Conservation (phyloP, 1,140 invertebrate genomes). For the Scylla paramamosain region DNA sequence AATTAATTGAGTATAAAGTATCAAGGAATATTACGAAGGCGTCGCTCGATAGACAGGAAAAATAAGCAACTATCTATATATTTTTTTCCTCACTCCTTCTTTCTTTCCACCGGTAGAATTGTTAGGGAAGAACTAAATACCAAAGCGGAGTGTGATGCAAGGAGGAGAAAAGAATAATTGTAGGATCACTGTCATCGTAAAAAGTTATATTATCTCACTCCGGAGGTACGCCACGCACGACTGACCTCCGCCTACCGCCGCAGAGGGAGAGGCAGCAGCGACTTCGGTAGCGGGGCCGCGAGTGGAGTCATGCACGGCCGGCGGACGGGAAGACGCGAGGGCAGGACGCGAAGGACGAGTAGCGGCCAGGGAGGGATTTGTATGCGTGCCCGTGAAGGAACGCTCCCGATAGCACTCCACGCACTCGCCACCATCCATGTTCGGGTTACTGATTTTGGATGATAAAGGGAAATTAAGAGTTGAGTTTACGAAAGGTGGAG, state of each 20-base stretch:
- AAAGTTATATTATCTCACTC: conserved; percentile 24
- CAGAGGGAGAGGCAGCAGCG: neutral
- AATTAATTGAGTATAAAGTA: conserved; percentile 5
- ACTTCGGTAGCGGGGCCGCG: neutral
- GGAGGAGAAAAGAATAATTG: neutral
- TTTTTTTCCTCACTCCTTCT: neutral
- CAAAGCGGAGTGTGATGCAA: neutral
- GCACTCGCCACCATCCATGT: too few species aligned
- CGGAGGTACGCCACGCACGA: neutral
- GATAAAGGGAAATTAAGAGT: too few species aligned
- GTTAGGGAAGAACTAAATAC: neutral
- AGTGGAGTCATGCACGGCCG: too few species aligned
- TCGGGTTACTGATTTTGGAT: too few species aligned
- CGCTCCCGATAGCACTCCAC: too few species aligned
- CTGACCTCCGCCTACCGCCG: neutral
- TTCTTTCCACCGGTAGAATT: neutral
- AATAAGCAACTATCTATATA: neutral
- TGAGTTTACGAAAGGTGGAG: too few species aligned
- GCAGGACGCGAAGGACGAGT: too few species aligned
- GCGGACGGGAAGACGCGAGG: too few species aligned
- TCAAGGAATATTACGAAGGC: neutral
- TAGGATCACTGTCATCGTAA: neutral
- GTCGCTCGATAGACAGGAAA: neutral
- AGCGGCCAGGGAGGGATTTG: too few species aligned
- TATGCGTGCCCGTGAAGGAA: too few species aligned